Conservation (phyloP, 1,140 invertebrate genomes). For the Drosophila fuyamai region DNA sequence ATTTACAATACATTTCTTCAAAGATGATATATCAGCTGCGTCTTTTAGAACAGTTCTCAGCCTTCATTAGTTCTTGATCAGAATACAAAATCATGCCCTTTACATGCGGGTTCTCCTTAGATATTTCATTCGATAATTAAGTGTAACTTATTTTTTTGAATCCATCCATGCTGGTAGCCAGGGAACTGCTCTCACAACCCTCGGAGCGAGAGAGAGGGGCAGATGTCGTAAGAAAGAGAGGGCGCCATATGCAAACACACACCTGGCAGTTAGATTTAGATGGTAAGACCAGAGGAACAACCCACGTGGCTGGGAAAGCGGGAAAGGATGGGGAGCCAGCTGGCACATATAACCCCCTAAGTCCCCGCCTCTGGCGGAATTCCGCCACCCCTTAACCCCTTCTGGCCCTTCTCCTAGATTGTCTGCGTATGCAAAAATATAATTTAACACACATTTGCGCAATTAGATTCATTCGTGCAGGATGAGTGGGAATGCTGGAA, state of each 20-base stretch:
- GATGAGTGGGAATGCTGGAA: constrained; percentile 27
- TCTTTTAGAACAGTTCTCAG: constrained; percentile 26
- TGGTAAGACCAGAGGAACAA: constrained; percentile 42
- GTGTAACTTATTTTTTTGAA: constrained; percentile 27
- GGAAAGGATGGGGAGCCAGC: constrained; percentile 25
- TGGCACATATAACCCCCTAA: constrained; percentile 31
- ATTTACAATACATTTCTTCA: background rate
- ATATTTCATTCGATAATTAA: constrained; percentile 43
- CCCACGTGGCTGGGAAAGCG: constrained; percentile 10
- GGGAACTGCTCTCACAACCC: constrained; percentile 29
- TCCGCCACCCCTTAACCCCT: constrained; percentile 20
- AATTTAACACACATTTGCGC: constrained; percentile 83
- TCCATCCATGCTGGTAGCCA: constrained; percentile 25
- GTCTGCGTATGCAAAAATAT: constrained; percentile 82
- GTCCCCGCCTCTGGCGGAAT: constrained; percentile 5
- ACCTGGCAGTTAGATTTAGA: constrained; percentile 55
- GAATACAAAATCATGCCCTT: constrained; percentile 10
- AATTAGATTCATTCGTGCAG: constrained; percentile 82
- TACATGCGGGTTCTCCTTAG: constrained; percentile 29
- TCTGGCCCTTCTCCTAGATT: constrained; percentile 48
- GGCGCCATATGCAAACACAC: constrained; percentile 39
- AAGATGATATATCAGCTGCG: constrained; percentile 23
- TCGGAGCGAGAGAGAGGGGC: constrained; percentile 14
- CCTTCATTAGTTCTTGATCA: constrained; percentile 40
- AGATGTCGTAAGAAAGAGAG: constrained; percentile 10